Evolutionary conservation across 2,888 invertebrate genomes (phyloP), one percentile per base, ranked within the genome.

Genomic region (Sinohyriopsis cumingii): DNA sequence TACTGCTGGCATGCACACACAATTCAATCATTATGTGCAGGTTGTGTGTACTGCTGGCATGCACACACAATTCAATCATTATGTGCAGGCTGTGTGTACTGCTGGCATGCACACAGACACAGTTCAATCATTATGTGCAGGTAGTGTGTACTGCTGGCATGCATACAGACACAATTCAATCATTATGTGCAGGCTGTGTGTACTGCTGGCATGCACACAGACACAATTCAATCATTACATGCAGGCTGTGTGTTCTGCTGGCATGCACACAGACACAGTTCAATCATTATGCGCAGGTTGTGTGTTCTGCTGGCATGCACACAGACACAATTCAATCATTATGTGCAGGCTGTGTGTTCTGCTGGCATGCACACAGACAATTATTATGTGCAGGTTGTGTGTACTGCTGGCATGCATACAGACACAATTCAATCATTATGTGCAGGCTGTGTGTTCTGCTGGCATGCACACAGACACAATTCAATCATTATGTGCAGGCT

Each of bases 91-190:
- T n/a, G n/a, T 28, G 28, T 28, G 28, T 28, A 28, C 28, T 28
- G 28, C 28, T 28, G 28, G 12, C 18, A 63, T 24, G 68, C 68
- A 22, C 64, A 62, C 9, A 55, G n/a, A 9, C 57, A 68, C 3
- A n/a, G 19, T 68, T 68, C 59, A 45, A 64, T n/a, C 5, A 56
- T 22, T 54, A 66, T 33, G n/a, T n/a, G n/a, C n/a, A n/a, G n/a
- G n/a, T n/a, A n/a, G n/a, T 28, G 28, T 28, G 28, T 28, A 28
- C 28, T 28, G 28, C 28, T 28, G 28, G 12, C 18, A 63, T 24
- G 68, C 68, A 22, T 60, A 62, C 9, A 55, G n/a, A 9, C 57
- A 68, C 3, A n/a, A 22, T 68, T 68, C 59, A 45, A 64, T n/a
- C 5, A 56, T 22, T 54, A 66, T 33, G n/a, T n/a, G n/a, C n/a